Base-by-base conservation (phyloP, 2,797 vertebrate genomes). In the Glossophaga mutica region DNA sequence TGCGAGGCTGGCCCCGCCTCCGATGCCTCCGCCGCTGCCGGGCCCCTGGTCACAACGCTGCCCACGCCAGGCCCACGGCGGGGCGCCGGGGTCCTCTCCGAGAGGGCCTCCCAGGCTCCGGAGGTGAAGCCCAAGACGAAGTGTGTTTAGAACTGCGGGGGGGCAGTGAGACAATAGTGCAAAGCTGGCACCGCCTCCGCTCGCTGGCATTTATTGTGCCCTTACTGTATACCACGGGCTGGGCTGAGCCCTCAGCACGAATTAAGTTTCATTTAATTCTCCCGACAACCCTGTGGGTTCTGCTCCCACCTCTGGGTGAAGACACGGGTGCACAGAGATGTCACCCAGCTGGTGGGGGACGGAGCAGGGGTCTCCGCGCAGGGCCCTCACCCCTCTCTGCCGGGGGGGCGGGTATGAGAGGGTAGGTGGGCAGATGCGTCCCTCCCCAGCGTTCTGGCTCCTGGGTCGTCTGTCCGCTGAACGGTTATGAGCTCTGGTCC, bases 1-100 rank as follows among this genome's bases (percentile, higher is more conserved):
- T 0, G 0, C 1, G 22, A 37, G 39, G 76, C 52, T 0, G 0
- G 8, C 16, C 44, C 86, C 15, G 0, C 52, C 73, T 5, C 59
- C 6, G 0, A 4, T 1, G 73, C 79, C 96, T 92, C 34, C 44
- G 90, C 71, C 44, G 24, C 71, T 39, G 24, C 44, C 0, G 0
- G 18, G 59, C 4, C 19, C 24, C 26, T 0, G 5, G 39, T 42
- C 2, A 0, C 68, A 14, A 39, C 0, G 0, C 24, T 4, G 0
- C 2, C 0, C 79, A 1, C 29, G 0, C 57, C 73, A 3, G 83
- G 15, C 24, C 71, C 48, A 0, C 0, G 0, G 6, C 16, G 9
- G 46, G 29, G 32, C n/a, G 5, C 9, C 70, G 21, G 19, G 50
- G 74, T 46, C 34, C 21, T 84, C 44, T 46, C 22, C 2, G 2